A percentile compares a stretch with the other conserved stretches of the same genome.
phyloP scores from a whole-genome alignment of 2,797 vertebrate species.

The Taeniopygia guttata region DNA sequence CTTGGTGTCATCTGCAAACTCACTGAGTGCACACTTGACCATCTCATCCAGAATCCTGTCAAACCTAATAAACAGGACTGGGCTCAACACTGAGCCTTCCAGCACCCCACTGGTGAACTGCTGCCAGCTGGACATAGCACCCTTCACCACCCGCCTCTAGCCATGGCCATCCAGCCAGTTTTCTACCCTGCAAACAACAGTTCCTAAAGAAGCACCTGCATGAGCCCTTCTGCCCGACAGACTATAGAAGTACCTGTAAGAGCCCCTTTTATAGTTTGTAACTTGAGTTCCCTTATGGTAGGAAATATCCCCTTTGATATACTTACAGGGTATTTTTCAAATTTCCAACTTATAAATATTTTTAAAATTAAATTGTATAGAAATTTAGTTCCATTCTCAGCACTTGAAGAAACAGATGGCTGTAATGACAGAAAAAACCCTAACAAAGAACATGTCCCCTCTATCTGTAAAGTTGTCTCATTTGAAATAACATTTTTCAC shows the following conservation, averaged over 20 bases:
- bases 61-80: background rate
- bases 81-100: accelerated
- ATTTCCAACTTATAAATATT: background rate
- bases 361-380: background rate
- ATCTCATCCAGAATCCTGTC: background rate
- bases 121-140: background rate
- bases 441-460: background rate
- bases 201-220: background rate
- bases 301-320: background rate
- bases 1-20: background rate
- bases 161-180: background rate
- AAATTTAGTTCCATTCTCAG: background rate
- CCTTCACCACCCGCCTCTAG: background rate
- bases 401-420: background rate
- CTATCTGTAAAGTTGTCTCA: background rate
- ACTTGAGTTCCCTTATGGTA: background rate
- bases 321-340: accelerated
- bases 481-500: background rate
- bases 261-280: background rate
- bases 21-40: accelerated
- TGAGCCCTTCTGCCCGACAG: background rate
- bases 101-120: accelerated
- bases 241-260: background rate
- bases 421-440: background rate
- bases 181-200: background rate